Evolutionary conservation across 1,140 invertebrate species (phyloP).

Genomic region (Pachypeltis micranthus): DNA sequence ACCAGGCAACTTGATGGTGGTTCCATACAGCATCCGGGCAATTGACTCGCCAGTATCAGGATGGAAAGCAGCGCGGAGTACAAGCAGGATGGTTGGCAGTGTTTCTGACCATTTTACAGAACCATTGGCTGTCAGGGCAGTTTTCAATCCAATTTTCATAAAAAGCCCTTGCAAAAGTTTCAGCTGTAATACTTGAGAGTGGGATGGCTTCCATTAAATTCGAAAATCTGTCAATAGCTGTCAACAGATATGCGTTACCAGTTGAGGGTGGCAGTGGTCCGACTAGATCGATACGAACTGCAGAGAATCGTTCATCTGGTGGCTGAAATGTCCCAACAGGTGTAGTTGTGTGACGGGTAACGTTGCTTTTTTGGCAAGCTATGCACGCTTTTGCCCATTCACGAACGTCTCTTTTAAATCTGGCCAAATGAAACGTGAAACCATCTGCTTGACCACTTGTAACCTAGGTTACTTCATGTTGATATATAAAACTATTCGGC

Average conservation of each 20-base stretch:
- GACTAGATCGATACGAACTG: constrained; percentile 10
- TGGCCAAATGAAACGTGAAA: constrained; percentile 36
- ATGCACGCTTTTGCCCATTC: constrained; percentile 26
- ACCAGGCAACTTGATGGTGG: too few species aligned
- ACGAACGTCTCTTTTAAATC: constrained; percentile 27
- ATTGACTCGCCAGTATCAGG: constrained; percentile 11
- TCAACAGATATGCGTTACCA: constrained; percentile 27
- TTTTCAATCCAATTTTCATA: constrained; percentile 29
- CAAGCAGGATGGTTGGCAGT: constrained; percentile 32
- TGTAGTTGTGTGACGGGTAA: constrained; percentile 22
- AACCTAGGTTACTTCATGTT: too few species aligned
- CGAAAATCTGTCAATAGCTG: constrained; percentile 30
- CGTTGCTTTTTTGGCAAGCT: constrained; percentile 29
- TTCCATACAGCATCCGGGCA: constrained; percentile 13
- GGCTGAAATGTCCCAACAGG: not conserved
- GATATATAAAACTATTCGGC: too few species aligned
- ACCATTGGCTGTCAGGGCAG: too few species aligned
- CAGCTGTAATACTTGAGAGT: constrained; percentile 27
- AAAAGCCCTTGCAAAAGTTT: constrained; percentile 29
- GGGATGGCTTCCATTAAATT: constrained; percentile 32
- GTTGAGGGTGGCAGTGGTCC: constrained; percentile 24
- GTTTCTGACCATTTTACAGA: too few species aligned
- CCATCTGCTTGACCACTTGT: constrained; percentile 31
- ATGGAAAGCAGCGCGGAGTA: constrained; percentile 21
- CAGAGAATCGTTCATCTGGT: not conserved